A percentile compares a stretch with the other conserved stretches of the same genome.
phyloP scores from a whole-genome alignment of 2,797 vertebrate species.

The Phrynocephalus forsythii region DNA sequence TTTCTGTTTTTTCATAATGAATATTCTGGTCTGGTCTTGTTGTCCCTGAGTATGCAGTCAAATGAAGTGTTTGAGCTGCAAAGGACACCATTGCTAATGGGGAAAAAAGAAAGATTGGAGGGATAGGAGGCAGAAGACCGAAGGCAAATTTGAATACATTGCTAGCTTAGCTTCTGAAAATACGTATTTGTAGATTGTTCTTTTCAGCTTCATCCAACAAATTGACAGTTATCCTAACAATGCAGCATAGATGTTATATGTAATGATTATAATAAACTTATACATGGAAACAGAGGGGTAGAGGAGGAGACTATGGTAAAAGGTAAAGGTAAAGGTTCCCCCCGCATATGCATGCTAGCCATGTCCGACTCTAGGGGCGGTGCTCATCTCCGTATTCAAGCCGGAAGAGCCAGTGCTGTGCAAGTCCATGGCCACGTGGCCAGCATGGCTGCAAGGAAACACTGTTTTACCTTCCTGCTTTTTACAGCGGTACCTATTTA shows the following conservation, averaged over 20 bases:
- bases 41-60: background rate
- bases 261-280: no score
- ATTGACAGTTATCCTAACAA: background rate
- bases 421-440: no score
- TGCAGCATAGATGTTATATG: background rate
- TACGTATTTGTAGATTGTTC: background rate
- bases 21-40: background rate
- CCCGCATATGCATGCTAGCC: no score
- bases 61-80: background rate
- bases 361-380: no score
- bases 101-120: conserved; percentile 3
- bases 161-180: conserved; percentile 6
- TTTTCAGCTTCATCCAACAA: no score
- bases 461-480: no score
- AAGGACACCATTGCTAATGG: background rate
- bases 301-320: no score
- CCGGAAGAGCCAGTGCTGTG: no score
- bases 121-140: background rate
- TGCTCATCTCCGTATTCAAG: no score
- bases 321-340: no score
- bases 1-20: background rate
- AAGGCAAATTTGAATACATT: background rate
- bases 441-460: no score
- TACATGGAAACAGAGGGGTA: background rate
- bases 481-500: no score